These are phyloP conservation scores for Drosophila sucinea DNA, from an alignment of 1,140 invertebrate species.

Conservation along the genomic window DNA sequence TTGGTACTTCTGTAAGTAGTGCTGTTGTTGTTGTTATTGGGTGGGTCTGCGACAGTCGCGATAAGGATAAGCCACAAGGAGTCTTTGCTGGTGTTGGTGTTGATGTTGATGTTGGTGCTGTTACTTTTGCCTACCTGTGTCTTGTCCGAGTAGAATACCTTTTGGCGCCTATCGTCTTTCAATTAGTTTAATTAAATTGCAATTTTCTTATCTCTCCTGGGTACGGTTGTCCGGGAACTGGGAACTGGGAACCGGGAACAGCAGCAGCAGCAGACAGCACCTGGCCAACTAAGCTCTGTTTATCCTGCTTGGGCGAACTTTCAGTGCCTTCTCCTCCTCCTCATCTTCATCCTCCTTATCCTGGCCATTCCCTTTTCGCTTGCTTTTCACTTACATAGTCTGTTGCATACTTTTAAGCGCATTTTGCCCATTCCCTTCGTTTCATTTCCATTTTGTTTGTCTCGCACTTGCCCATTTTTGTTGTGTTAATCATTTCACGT, in stretches of 20 bases:
- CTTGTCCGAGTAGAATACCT: slow-evolving; percentile 24
- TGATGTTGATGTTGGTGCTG: background rate
- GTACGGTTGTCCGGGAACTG: slow-evolving; percentile 1
- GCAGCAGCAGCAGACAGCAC: slow-evolving; percentile 28
- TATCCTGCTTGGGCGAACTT: slow-evolving; percentile 31
- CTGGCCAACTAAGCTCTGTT: slow-evolving; percentile 55
- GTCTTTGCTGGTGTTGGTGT: background rate
- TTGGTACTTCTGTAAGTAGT: slow-evolving; percentile 20
- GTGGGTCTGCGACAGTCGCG: slow-evolving; percentile 48
- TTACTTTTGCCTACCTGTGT: slow-evolving; percentile 1
- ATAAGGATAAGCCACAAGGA: slow-evolving; percentile 61
- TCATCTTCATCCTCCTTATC: background rate
- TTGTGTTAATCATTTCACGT: no score
- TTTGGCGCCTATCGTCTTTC: slow-evolving; percentile 70
- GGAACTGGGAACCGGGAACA: background rate
- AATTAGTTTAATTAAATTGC: slow-evolving; percentile 78
- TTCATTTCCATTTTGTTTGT: slow-evolving; percentile 1
- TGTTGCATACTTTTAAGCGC: slow-evolving; percentile 18
- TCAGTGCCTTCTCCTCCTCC: background rate
- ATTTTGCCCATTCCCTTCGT: background rate
- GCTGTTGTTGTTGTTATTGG: slow-evolving; percentile 28
- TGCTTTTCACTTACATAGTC: background rate
- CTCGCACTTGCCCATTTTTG: background rate
- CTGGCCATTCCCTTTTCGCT: slow-evolving; percentile 1
- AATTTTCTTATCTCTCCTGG: slow-evolving; percentile 57